Evolutionary conservation across 2,113 vertebrate genomes (phyloP), one percentile per base, ranked within the genome.

Genomic region (Malurus elegans): DNA sequence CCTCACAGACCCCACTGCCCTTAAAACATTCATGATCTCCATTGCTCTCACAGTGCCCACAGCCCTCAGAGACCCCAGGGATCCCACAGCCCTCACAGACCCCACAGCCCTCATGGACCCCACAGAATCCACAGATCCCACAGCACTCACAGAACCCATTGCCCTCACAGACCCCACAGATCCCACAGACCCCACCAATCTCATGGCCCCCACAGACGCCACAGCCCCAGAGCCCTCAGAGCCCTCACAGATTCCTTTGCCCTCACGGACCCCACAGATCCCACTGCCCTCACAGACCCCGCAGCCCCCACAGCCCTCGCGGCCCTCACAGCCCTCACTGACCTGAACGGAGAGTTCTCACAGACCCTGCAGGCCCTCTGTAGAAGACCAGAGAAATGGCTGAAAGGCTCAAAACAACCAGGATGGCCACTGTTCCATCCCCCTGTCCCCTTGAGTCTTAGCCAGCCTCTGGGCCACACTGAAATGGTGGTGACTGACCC

Each of bases 1-100:
- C 26, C 47, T 32, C 51, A 65, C n/a, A 0, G 0, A 18, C 23
- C 18, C 24, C 18, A 29, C 0, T 6, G 40, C 7, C 18, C 38
- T 14, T 47, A 64, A 4, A 42, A 18, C 47, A 47, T 5, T 42
- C 48, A 44, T 0, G 1, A 31, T 7, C 12, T 11, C 31, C 10
- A 64, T 3, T 21, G 31, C 14, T 3, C 60, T 9, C 8, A 36
- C 4, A 31, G 20, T 11, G 1, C 50, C 9, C 38, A 38, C 6
- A 8, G n/a, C 3, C 11, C 4, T 11, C 40, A 28, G 12, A 10
- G 44, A 19, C 2, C 50, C 9, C 40, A 26, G 15, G 8, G 44
- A 19, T 2, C 50, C 9, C 32, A 38, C 9, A 11, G n/a, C 3
- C 15, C 12, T 1, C 13, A 20, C 5, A 29, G 42, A 2, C 14